Percentiles rank a stretch among this genome's conserved stretches.
These are phyloP conservation scores for Characodon lateralis DNA, from an alignment of 2,797 vertebrate species.

Conservation along the genomic window DNA sequence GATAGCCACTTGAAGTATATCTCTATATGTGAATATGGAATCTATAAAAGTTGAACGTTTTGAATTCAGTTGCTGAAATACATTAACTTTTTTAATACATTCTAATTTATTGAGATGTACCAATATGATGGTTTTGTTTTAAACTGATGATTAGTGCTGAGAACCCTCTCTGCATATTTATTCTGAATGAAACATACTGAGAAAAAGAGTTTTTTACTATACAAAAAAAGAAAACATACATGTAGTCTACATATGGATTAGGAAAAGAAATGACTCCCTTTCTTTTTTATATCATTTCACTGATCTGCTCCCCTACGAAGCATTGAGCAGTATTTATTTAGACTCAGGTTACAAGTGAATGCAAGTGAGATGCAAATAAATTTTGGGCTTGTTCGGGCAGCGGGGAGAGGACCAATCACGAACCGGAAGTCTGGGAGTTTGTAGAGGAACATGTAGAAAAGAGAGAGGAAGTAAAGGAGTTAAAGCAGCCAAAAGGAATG, in stretches of 20 bases:
- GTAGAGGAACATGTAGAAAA: not conserved
- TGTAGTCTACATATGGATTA: not conserved
- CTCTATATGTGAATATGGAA: too few species aligned
- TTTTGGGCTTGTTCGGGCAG: not conserved
- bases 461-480: not conserved
- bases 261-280: not conserved
- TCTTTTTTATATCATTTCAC: conserved; percentile 3
- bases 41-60: too few species aligned
- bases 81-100: too few species aligned
- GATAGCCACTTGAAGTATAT: too few species aligned
- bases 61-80: too few species aligned
- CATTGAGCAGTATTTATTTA: conserved; percentile 25
- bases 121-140: not conserved
- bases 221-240: not conserved
- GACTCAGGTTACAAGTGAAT: conserved; percentile 39
- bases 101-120: not conserved
- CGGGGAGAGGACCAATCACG: not conserved
- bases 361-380: conserved; percentile 50
- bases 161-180: conserved; percentile 14
- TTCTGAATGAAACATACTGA: not conserved
- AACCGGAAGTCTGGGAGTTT: conserved; percentile 1
- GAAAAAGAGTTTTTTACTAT: conserved; percentile 1
- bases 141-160: conserved; percentile 12
- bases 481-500: not conserved
- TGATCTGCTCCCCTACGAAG: conserved; percentile 16